These are phyloP conservation scores for Zaprionus obscuricornis DNA, from an alignment of 2,888 invertebrate genomes.

Conservation along the genomic window DNA sequence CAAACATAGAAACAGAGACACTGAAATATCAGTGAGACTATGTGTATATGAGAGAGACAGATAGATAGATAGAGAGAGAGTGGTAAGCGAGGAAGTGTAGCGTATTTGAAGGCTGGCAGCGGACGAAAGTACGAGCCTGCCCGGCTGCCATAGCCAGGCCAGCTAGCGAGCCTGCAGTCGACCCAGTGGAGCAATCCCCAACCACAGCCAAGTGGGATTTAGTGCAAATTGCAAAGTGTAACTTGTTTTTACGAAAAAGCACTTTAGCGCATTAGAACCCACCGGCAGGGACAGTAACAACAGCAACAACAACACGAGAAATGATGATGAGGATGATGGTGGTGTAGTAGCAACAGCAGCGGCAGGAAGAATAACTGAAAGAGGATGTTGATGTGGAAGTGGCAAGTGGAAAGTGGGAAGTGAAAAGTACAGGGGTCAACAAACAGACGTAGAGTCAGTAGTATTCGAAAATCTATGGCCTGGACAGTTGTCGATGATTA, in stretches of 20 bases:
- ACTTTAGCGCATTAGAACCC: slow-evolving; percentile 78
- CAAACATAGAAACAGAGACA: slow-evolving; percentile 38
- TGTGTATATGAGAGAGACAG: no score
- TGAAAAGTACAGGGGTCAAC: neutral
- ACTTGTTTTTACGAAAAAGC: slow-evolving; percentile 79
- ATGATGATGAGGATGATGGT: no score
- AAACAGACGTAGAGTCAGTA: slow-evolving; percentile 6
- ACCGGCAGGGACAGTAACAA: slow-evolving; percentile 46
- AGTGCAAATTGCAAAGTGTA: slow-evolving; percentile 79
- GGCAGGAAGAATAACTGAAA: no score
- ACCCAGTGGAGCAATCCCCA: slow-evolving; percentile 49
- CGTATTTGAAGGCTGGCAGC: no score
- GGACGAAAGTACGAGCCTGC: slow-evolving; percentile 2
- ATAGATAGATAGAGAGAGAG: neutral
- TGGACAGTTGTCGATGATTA: slow-evolving; percentile 76
- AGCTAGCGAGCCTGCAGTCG: slow-evolving; percentile 22
- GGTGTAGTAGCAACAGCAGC: no score
- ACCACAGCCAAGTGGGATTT: slow-evolving; percentile 78
- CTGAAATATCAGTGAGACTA: no score
- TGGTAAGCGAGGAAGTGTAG: neutral
- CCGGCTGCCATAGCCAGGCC: neutral
- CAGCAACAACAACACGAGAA: neutral
- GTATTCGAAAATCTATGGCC: slow-evolving; percentile 51
- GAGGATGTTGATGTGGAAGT: slow-evolving; percentile 1
- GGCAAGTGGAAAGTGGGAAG: neutral